Conservation (phyloP, 2,113 vertebrate genomes). For the Gila orcuttii region DNA sequence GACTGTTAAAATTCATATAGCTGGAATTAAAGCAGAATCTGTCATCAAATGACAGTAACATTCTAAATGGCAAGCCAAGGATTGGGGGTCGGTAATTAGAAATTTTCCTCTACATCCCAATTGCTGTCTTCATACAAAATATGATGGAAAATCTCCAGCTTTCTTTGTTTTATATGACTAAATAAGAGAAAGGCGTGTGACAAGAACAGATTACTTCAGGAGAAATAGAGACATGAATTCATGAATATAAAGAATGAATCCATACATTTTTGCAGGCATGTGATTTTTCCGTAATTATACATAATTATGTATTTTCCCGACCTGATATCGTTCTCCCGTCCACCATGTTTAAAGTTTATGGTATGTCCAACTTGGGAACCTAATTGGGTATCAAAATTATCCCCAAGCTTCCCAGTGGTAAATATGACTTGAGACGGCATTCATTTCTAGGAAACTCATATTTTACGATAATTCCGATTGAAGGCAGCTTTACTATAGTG, state of each 20-base stretch:
- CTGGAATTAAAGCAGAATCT: not conserved
- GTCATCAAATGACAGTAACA: not conserved
- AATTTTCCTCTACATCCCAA: not conserved
- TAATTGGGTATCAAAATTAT: no score
- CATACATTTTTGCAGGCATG: not conserved
- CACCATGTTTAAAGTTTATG: no score
- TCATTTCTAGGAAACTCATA: no score
- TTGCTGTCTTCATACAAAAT: not conserved
- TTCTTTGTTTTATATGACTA: not conserved
- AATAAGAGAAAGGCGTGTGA: not conserved
- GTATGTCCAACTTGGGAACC: no score
- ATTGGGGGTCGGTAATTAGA: not conserved
- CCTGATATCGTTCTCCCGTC: no score
- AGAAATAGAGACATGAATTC: not conserved
- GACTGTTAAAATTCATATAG: not conserved
- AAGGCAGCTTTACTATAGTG: no score
- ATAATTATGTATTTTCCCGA: not conserved
- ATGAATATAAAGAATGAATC: not conserved
- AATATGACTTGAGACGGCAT: no score
- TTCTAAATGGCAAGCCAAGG: not conserved
- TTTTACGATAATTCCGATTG: no score
- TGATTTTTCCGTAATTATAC: not conserved
- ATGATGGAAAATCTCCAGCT: not conserved
- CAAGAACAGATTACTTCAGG: not conserved
- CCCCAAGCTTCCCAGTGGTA: no score